Percentiles rank a stretch among this genome's conserved stretches.
Conservation (phyloP, 2,113 vertebrate species). For the Urocitellus parryii region DNA sequence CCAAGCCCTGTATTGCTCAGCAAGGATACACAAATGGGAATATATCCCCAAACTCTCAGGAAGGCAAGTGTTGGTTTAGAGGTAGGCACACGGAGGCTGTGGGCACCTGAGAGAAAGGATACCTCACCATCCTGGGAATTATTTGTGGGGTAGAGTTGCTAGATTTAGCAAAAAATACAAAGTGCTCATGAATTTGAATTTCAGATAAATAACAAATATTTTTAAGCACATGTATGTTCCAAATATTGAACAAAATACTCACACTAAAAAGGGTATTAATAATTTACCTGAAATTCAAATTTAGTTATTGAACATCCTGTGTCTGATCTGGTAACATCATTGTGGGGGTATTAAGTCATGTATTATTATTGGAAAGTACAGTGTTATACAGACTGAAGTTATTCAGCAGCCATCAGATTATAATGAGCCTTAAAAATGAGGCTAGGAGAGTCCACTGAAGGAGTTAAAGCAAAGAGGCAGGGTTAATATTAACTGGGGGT, state of each 20-base stretch:
- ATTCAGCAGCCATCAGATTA: not conserved
- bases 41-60: not conserved
- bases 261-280: not conserved
- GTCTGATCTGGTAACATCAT: constrained; percentile 21
- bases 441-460: not conserved
- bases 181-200: constrained; percentile 8
- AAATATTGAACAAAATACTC: not conserved
- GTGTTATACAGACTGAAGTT: constrained; percentile 28
- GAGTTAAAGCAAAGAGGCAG: constrained; percentile 15
- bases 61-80: constrained; percentile 24
- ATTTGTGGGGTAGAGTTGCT: not conserved
- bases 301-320: not conserved
- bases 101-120: not conserved
- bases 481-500: not conserved
- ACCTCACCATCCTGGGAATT: not conserved
- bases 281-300: constrained; percentile 36
- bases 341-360: not conserved
- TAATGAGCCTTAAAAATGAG: not conserved
- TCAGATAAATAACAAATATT: constrained; percentile 16
- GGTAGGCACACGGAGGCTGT: not conserved
- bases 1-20: not conserved
- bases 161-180: constrained; percentile 55
- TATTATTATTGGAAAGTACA: not conserved
- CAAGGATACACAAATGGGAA: constrained; percentile 33
- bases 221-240: not conserved